Conservation (phyloP, 2,113 vertebrate species). For the Protomyctophum bolini region DNA sequence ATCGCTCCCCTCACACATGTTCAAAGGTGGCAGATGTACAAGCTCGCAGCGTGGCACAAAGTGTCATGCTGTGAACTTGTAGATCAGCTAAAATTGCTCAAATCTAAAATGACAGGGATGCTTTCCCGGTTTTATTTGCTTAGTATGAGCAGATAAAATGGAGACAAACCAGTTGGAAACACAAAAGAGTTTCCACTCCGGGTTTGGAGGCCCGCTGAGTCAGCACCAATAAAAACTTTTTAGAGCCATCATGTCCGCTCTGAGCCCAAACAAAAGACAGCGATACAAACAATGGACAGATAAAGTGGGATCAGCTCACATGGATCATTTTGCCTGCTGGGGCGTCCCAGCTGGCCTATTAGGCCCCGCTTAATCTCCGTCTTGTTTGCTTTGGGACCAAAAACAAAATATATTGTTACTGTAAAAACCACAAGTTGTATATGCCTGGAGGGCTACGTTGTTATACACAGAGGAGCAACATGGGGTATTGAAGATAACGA, state of each 20-base stretch:
- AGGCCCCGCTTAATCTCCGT: conserved; percentile 24
- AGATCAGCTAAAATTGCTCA: no score
- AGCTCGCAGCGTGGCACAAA: no score
- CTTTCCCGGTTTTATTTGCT: conserved; percentile 8
- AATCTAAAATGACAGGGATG: no score
- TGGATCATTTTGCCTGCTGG: conserved; percentile 33
- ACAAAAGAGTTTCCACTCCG: conserved; percentile 56
- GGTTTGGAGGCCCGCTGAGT: conserved; percentile 49
- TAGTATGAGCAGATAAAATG: conserved; percentile 5
- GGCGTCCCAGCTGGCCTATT: conserved; percentile 19
- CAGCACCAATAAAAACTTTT: conserved; percentile 52
- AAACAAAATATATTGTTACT: neutral
- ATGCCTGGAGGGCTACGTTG: conserved; percentile 23
- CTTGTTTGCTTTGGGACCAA: conserved; percentile 42
- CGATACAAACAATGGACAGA: conserved; percentile 40
- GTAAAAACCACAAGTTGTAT: conserved; percentile 42
- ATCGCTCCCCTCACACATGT: no score
- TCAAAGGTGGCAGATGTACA: no score
- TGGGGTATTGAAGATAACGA: conserved; percentile 42
- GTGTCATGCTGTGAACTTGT: no score
- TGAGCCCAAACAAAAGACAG: conserved; percentile 25
- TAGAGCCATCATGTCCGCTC: conserved; percentile 43
- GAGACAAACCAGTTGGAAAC: neutral
- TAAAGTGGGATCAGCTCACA: conserved; percentile 37
- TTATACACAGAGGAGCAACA: conserved; percentile 18